Evolutionary conservation across 2,888 invertebrate species (phyloP).

Genomic region (Geotrupes spiniger): DNA sequence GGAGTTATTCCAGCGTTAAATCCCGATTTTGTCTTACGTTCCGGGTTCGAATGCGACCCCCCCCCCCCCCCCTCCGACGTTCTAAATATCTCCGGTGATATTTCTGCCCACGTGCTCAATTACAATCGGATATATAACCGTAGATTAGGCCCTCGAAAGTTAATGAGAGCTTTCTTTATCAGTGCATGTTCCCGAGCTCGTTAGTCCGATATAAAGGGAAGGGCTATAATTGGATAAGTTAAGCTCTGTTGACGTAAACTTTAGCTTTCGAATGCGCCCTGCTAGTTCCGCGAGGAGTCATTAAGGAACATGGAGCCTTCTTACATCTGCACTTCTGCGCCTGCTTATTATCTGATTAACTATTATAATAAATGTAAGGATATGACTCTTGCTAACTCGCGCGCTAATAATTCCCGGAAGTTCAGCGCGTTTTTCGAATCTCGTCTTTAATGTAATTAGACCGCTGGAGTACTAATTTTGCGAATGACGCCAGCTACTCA

Average conservation of each 20-base stretch:
- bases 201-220: constrained; percentile 44
- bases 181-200: constrained; percentile 45
- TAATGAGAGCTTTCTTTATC: constrained; percentile 39
- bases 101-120: constrained; percentile 21
- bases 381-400: no score
- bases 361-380: constrained; percentile 16
- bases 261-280: constrained; percentile 41
- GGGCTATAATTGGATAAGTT: constrained; percentile 48
- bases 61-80: constrained; percentile 1
- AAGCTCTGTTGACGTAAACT: constrained; percentile 45
- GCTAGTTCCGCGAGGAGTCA: constrained; percentile 30
- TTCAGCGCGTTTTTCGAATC: no score
- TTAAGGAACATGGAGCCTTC: constrained; percentile 33
- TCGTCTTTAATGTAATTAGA: no score
- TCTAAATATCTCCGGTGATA: constrained; percentile 1
- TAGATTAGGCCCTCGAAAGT: constrained; percentile 26
- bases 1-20: constrained; percentile 2
- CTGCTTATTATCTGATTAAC: constrained; percentile 20
- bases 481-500: no score
- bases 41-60: constrained; percentile 1
- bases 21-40: constrained; percentile 5
- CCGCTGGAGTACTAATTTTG: no score
- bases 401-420: no score
- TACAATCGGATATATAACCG: constrained; percentile 25
- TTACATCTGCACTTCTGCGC: constrained; percentile 28